These are phyloP conservation scores for Lagorchestes hirsutus DNA, from an alignment of 2,797 vertebrate species.

Conservation along the genomic window DNA sequence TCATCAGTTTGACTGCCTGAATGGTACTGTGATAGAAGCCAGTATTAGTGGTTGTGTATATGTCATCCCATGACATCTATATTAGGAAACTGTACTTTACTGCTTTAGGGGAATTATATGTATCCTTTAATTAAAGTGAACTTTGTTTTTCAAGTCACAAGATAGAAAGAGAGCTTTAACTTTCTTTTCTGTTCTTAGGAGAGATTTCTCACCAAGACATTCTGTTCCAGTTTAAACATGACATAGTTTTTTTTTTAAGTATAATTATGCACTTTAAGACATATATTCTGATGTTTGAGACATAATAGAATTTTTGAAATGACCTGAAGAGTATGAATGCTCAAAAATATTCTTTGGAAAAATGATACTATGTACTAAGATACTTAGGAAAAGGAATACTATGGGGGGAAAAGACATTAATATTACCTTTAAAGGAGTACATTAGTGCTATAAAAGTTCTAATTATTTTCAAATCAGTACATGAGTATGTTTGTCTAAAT, in stretches of 20 bases:
- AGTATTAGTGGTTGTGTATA: background rate
- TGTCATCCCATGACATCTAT: background rate
- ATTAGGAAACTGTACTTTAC: background rate
- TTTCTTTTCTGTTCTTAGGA: background rate
- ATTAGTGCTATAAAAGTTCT: background rate
- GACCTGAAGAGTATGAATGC: background rate
- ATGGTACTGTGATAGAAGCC: background rate
- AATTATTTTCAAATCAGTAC: background rate
- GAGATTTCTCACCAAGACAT: background rate
- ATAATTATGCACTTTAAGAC: background rate
- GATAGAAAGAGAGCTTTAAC: background rate
- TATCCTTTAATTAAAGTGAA: background rate
- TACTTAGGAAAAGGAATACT: background rate
- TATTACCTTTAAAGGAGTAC: background rate
- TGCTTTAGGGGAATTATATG: background rate
- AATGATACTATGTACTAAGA: background rate
- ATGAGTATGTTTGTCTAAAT: background rate
- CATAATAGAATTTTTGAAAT: background rate
- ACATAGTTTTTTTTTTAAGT: background rate
- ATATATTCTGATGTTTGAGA: background rate
- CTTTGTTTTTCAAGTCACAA: background rate
- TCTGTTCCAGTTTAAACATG: background rate
- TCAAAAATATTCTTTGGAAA: background rate
- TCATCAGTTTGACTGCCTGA: background rate
- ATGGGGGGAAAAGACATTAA: background rate